Evolutionary conservation across 2,888 invertebrate species (phyloP).

Genomic region (Drosophila recens): DNA sequence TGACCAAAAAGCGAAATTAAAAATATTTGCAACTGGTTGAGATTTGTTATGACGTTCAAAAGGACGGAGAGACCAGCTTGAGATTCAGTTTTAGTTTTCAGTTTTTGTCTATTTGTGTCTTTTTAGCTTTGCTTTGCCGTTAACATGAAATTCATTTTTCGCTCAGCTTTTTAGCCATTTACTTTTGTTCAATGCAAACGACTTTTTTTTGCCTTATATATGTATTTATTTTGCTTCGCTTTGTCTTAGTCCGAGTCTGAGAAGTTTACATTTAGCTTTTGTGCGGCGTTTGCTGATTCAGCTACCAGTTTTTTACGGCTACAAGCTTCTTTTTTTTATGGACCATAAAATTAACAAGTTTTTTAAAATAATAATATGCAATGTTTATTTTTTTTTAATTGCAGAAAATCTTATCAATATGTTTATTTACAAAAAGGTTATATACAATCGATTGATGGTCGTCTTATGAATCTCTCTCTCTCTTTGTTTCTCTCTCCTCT

Average conservation of each 20-base stretch:
- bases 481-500: background rate
- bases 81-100: conserved; percentile 11
- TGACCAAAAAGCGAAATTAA: conserved; percentile 44
- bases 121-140: conserved; percentile 67
- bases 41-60: conserved; percentile 4
- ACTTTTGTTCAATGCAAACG: conserved; percentile 75
- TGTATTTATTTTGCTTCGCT: conserved; percentile 25
- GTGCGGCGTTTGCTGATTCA: conserved; percentile 61
- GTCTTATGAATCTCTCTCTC: background rate
- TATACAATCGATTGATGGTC: conserved; percentile 41
- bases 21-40: conserved; percentile 57
- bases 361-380: conserved; percentile 41
- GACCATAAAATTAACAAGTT: conserved; percentile 66
- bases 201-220: conserved; percentile 57
- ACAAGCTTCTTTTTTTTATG: conserved; percentile 41
- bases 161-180: conserved; percentile 57
- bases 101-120: conserved; percentile 24
- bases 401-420: conserved; percentile 50
- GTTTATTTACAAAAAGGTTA: conserved; percentile 60
- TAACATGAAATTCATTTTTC: conserved; percentile 63
- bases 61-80: conserved; percentile 21
- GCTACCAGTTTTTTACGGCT: conserved; percentile 66
- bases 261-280: conserved; percentile 62
- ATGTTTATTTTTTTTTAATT: conserved; percentile 34
- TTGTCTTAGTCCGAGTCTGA: conserved; percentile 29